Base-by-base conservation (phyloP, 2,797 vertebrate species). In the Perodicticus potto region DNA sequence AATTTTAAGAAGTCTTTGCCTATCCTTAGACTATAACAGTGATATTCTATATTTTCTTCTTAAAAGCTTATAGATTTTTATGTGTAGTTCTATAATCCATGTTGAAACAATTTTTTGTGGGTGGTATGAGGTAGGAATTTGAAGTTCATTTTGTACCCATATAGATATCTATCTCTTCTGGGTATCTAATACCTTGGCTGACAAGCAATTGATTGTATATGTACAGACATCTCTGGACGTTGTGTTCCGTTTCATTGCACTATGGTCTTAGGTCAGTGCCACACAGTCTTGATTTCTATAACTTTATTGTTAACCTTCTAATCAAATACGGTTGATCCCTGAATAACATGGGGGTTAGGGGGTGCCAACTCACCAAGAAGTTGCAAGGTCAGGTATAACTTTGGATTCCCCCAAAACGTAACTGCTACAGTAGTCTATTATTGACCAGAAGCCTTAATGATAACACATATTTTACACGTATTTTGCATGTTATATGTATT, bases 31-130 rank as follows among this genome's bases (percentile, higher is more conserved):
- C 16, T 53, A 78, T 40, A 65, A 67, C 16, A 78, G 85, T 59
- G 13, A 14, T 37, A 77, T 16, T 89, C 37, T 80, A 34, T 49
- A 25, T 82, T 72, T 83, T 95, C 37, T 87, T 59, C 81, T 86
- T 86, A 72, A 63, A 95, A 65, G 12, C 3, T 85, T 86, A n/a
- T 32, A 27, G 61, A 3, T 43, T 86, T 40, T 53, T 82, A 40
- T 27, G 29, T 57, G 88, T 80, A 67, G 29, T 19, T 80, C 67
- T 85, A 59, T 73, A 32, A 80, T 67, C 49, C 11, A 45, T 20
- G 14, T 76, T 95, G 43, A 76, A 49, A 82, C 82, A 74, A 19
- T 81, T 73, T 40, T 81, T 69, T 92, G 40, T 27, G 20, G 16
- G 37, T 78, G 25, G 7, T 65, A 25, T 49, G 17, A 94, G 27